Percentiles rank a stretch among this genome's conserved stretches.
Conservation (phyloP, 2,888 invertebrate species). For the Patella pellucida region DNA sequence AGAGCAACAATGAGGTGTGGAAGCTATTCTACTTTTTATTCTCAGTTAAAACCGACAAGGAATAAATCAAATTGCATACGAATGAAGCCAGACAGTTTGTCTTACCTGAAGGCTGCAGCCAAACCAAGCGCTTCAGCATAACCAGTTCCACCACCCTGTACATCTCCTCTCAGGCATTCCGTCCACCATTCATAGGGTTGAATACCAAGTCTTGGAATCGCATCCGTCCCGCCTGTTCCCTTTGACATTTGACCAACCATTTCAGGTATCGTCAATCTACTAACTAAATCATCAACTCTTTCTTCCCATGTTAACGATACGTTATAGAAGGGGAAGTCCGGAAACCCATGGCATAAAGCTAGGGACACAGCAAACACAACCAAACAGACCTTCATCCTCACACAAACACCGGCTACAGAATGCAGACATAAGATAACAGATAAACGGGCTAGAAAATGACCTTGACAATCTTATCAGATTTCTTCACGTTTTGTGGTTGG, state of each 20-base stretch:
- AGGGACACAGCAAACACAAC: too few species aligned
- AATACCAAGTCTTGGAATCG: conserved; percentile 14
- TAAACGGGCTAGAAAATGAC: too few species aligned
- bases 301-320: neutral
- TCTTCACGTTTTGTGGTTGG: too few species aligned
- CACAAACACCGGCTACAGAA: too few species aligned
- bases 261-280: neutral
- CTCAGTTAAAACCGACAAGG: too few species aligned
- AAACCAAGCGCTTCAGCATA: conserved; percentile 14
- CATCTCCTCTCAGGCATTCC: conserved; percentile 15
- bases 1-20: too few species aligned
- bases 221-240: conserved; percentile 10
- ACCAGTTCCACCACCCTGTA: neutral
- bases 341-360: neutral
- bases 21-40: too few species aligned
- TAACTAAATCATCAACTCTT: neutral
- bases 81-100: too few species aligned
- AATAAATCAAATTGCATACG: too few species aligned
- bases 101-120: conserved; percentile 9
- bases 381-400: too few species aligned
- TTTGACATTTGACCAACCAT: neutral
- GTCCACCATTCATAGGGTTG: conserved; percentile 21
- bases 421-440: too few species aligned
- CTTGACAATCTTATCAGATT: too few species aligned
- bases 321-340: neutral